These are phyloP conservation scores for Manacus vitellinus DNA, from an alignment of 2,113 vertebrate species.

Conservation along the genomic window DNA sequence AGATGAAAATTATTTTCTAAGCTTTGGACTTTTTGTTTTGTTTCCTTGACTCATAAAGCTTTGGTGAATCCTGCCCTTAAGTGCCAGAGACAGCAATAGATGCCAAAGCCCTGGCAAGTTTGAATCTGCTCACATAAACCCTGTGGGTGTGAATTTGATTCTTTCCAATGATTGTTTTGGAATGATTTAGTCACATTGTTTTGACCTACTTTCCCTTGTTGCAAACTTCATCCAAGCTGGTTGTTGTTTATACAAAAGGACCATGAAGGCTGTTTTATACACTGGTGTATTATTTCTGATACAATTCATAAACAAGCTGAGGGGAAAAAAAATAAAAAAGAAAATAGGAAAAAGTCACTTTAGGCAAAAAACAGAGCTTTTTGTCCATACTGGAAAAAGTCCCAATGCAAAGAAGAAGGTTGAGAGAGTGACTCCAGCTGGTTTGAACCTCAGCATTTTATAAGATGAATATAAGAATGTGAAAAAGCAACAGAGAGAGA, in stretches of 20 bases:
- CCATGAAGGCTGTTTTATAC: neutral
- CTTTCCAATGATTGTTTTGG: constrained; percentile 24
- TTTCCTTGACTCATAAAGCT: constrained; percentile 27
- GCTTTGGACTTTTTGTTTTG: neutral
- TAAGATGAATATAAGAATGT: neutral
- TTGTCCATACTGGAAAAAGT: neutral
- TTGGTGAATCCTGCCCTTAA: neutral
- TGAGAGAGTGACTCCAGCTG: neutral
- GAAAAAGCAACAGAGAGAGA: neutral
- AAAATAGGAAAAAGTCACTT: neutral
- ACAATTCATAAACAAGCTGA: neutral
- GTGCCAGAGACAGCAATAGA: neutral
- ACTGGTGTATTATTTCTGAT: neutral
- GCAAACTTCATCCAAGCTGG: neutral
- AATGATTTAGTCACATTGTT: constrained; percentile 42
- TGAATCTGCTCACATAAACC: constrained; percentile 36
- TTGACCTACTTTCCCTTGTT: constrained; percentile 29
- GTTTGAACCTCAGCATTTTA: neutral
- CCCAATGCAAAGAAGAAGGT: neutral
- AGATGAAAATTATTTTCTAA: neutral
- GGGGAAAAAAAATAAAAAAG: neutral
- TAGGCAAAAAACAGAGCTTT: neutral
- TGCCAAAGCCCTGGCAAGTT: constrained; percentile 55
- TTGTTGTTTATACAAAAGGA: neutral
- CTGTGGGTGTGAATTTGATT: constrained; percentile 40